A percentile compares a stretch with the other conserved stretches of the same genome.
These are phyloP conservation scores for Ianthella basta DNA, from an alignment of 37 sponge, comb jelly and placozoan genomes.

Conservation along the genomic window DNA sequence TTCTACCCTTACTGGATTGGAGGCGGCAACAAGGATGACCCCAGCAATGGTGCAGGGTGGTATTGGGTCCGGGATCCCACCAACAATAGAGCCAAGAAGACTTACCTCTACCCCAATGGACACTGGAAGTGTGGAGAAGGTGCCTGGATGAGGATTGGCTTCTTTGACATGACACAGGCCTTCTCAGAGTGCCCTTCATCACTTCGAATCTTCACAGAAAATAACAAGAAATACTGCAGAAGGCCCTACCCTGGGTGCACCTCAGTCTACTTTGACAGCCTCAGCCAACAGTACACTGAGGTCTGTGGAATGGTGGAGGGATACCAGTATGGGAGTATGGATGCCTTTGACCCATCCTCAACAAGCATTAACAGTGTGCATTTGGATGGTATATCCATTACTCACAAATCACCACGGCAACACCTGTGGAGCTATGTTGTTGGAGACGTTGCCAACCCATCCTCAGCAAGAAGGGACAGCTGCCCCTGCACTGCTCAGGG, in stretches of 20 bases:
- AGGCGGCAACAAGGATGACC: not conserved
- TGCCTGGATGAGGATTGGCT: conserved; percentile 23
- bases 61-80: conserved; percentile 12
- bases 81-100: not conserved
- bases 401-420: not conserved
- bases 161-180: not conserved
- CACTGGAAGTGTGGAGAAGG: conserved; percentile 9
- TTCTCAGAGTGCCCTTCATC: not conserved
- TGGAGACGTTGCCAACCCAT: not conserved
- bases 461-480: not conserved
- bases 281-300: not conserved
- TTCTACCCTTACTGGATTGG: too few relatives aligned
- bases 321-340: conserved; percentile 7
- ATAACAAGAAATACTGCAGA: conserved; percentile 1
- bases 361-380: not conserved
- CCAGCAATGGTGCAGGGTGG: not conserved
- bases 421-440: conserved; percentile 7
- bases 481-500: conserved; percentile 13
- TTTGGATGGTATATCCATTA: conserved; percentile 17
- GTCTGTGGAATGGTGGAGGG: conserved; percentile 22
- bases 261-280: conserved; percentile 14
- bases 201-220: not conserved
- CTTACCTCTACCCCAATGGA: not conserved
- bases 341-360: not conserved
- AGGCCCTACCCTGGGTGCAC: not conserved